phyloP scores from a whole-genome alignment of 2,888 invertebrate species.

The Dastarcus helophoroides region DNA sequence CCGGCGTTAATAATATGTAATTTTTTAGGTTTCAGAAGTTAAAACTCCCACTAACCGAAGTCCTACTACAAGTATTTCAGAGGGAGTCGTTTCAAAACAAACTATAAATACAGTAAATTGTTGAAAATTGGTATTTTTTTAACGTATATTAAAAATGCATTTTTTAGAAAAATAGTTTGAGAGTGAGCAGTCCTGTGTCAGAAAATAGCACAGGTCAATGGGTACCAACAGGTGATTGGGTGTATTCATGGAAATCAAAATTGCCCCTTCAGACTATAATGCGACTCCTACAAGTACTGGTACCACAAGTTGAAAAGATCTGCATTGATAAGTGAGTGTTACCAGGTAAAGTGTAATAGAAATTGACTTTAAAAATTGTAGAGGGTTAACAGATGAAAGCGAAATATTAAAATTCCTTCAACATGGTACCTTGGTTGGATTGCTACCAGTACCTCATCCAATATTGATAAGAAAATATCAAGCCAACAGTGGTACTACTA shows the following conservation, averaged over 20 bases:
- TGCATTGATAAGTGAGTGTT: constrained; percentile 89
- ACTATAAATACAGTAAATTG: too few relatives aligned
- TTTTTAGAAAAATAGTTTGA: constrained; percentile 50
- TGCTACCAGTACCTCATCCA: constrained; percentile 97
- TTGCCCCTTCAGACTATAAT: constrained; percentile 98
- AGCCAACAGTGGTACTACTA: constrained; percentile 95
- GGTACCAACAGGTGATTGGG: constrained; percentile 95
- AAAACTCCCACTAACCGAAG: too few relatives aligned
- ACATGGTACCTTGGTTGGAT: constrained; percentile 94
- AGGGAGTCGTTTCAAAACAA: too few relatives aligned
- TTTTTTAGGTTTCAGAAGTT: too few relatives aligned
- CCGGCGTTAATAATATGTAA: too few relatives aligned
- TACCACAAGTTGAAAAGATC: constrained; percentile 99
- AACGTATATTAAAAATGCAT: not conserved
- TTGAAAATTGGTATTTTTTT: too few relatives aligned
- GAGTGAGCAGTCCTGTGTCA: constrained; percentile 39
- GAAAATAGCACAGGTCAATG: constrained; percentile 43
- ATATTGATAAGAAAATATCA: constrained; percentile 98
- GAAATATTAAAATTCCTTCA: constrained; percentile 98
- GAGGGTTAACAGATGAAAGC: constrained; percentile 96
- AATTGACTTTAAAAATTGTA: constrained; percentile 38
- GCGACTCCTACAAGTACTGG: constrained; percentile 93
- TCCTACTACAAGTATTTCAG: too few relatives aligned
- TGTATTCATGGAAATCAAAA: constrained; percentile 91
- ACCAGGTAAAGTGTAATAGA: not conserved